These are phyloP conservation scores for Drosophila conformis DNA, from an alignment of 2,888 invertebrate genomes.

Conservation along the genomic window DNA sequence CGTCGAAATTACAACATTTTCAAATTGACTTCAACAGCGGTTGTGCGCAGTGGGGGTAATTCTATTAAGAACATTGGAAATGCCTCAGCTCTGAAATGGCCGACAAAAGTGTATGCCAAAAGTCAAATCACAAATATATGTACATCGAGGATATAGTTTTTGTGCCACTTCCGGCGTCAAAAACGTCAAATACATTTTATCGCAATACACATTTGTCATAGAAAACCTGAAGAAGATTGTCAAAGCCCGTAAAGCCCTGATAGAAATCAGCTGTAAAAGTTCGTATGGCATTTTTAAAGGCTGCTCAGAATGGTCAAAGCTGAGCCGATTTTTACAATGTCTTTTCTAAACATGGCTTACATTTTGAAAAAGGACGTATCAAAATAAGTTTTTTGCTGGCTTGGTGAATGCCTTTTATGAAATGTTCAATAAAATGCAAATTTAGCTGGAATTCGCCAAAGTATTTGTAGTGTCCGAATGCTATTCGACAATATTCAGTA, in stretches of 20 bases:
- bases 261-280: neutral
- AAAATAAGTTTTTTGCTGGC: neutral
- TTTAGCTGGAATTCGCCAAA: neutral
- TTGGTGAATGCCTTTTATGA: neutral
- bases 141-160: constrained; percentile 1
- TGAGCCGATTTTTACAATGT: neutral
- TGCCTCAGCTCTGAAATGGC: neutral
- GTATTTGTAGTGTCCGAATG: neutral
- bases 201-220: neutral
- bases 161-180: neutral
- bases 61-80: neutral
- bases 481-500: no score
- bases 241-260: neutral
- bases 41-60: neutral
- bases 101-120: neutral
- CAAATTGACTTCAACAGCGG: neutral
- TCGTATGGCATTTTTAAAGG: neutral
- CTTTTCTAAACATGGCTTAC: neutral
- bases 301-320: neutral
- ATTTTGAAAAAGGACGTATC: neutral
- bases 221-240: neutral
- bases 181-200: neutral
- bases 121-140: neutral
- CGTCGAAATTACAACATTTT: constrained; percentile 2
- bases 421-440: neutral